Percentiles rank a stretch among this genome's conserved stretches.
These are phyloP conservation scores for Hyles lineata DNA, from an alignment of 2,888 invertebrate genomes.

Conservation along the genomic window DNA sequence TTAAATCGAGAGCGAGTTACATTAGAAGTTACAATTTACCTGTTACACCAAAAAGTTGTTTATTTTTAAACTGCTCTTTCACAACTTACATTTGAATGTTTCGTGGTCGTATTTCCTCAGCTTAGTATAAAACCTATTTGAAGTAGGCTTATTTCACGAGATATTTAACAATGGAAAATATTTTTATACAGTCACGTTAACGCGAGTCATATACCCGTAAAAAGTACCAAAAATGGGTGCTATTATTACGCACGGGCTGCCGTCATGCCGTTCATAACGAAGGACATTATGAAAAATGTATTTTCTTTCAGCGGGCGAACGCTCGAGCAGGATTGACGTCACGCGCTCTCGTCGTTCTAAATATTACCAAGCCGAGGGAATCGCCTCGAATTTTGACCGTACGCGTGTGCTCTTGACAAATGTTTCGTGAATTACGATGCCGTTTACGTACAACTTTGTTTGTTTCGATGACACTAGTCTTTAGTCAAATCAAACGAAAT, in stretches of 20 bases:
- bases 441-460: neutral
- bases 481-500: neutral
- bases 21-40: neutral
- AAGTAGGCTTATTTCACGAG: constrained; percentile 32
- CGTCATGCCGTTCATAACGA: constrained; percentile 49
- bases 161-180: constrained; percentile 33
- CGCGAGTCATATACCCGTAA: constrained; percentile 40
- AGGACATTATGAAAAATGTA: constrained; percentile 63
- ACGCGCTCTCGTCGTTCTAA: constrained; percentile 46
- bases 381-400: constrained; percentile 14
- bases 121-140: neutral
- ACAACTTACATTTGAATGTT: neutral
- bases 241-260: constrained; percentile 52
- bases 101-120: neutral
- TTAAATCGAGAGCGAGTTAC: neutral
- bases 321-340: constrained; percentile 60
- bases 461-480: neutral
- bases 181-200: constrained; percentile 23
- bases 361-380: constrained; percentile 31
- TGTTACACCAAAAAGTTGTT: neutral
- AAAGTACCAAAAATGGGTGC: constrained; percentile 44
- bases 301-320: constrained; percentile 62
- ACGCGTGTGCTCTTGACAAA: constrained; percentile 21
- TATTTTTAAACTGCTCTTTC: neutral
- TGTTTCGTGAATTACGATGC: neutral